Evolutionary conservation across 2,797 vertebrate species (phyloP).

Genomic region (Catostomus latipinnis): DNA sequence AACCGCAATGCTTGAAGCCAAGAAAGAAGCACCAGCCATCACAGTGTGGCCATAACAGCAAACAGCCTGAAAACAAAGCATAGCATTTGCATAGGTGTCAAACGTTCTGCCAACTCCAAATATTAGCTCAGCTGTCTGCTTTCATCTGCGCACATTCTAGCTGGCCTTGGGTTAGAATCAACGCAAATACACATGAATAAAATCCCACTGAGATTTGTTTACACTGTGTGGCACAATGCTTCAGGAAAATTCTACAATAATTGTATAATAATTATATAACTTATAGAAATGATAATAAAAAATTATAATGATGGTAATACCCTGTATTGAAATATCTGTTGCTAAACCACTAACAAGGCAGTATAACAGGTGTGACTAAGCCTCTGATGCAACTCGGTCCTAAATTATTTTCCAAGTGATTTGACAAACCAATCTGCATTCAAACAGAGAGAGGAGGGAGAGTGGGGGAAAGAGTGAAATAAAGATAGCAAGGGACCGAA

Average conservation of each 20-base stretch:
- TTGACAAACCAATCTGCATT: slow-evolving; percentile 42
- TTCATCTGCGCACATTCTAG: slow-evolving; percentile 57
- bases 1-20: slow-evolving; percentile 16
- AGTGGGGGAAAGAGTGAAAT: slow-evolving; percentile 6
- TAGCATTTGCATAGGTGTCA: slow-evolving; percentile 55
- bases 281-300: slow-evolving; percentile 25
- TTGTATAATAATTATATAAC: slow-evolving; percentile 4
- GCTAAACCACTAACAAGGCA: slow-evolving; percentile 31
- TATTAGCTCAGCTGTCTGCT: slow-evolving; percentile 80
- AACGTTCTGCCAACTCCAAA: slow-evolving; percentile 71
- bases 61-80: slow-evolving; percentile 57
- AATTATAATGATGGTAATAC: neutral
- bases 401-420: slow-evolving; percentile 17
- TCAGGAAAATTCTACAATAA: slow-evolving; percentile 12
- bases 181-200: slow-evolving; percentile 31
- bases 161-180: neutral
- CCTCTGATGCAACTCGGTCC: slow-evolving; percentile 21
- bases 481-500: slow-evolving; percentile 49
- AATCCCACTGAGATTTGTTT: neutral
- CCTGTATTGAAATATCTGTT: neutral
- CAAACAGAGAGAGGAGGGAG: neutral
- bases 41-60: slow-evolving; percentile 40
- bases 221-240: neutral
- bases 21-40: slow-evolving; percentile 10
- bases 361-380: slow-evolving; percentile 37